phyloP scores from a whole-genome alignment of 2,888 invertebrate genomes.

The Diploptera punctata region DNA sequence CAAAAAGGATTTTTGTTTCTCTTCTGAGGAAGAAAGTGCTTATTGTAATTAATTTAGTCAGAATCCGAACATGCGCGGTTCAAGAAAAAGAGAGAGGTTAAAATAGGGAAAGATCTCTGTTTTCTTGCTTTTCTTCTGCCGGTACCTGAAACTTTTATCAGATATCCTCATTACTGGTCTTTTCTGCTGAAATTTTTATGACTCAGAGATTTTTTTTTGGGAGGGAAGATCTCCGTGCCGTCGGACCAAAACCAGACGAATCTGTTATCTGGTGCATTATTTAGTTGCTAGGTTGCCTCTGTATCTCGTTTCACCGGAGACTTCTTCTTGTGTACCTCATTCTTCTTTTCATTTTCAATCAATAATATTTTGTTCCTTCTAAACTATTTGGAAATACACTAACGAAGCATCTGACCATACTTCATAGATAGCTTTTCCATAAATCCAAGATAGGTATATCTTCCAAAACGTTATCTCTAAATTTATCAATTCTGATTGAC shows the following conservation, averaged over 20 bases:
- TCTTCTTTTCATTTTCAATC: no score
- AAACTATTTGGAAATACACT: no score
- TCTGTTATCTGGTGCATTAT: constrained; percentile 44
- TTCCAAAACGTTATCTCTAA: no score
- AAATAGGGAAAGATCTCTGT: constrained; percentile 17
- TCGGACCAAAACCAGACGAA: constrained; percentile 44
- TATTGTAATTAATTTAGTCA: no score
- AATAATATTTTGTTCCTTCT: no score
- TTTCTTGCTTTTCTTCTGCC: constrained; percentile 31
- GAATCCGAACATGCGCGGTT: not conserved
- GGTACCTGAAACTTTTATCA: constrained; percentile 52
- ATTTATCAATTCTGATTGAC: no score
- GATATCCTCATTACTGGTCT: constrained; percentile 55
- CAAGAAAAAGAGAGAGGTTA: constrained; percentile 1
- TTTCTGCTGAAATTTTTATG: constrained; percentile 52
- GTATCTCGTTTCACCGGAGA: not conserved
- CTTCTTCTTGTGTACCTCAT: not conserved
- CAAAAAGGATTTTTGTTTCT: no score
- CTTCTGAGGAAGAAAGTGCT: no score
- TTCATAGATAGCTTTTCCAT: no score
- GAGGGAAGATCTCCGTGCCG: constrained; percentile 41
- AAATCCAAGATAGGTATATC: no score
- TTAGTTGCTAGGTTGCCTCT: constrained; percentile 38
- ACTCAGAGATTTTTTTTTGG: constrained; percentile 44
- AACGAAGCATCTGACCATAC: no score